phyloP scores from a whole-genome alignment of 2,888 invertebrate species.

The Furcula furcula region DNA sequence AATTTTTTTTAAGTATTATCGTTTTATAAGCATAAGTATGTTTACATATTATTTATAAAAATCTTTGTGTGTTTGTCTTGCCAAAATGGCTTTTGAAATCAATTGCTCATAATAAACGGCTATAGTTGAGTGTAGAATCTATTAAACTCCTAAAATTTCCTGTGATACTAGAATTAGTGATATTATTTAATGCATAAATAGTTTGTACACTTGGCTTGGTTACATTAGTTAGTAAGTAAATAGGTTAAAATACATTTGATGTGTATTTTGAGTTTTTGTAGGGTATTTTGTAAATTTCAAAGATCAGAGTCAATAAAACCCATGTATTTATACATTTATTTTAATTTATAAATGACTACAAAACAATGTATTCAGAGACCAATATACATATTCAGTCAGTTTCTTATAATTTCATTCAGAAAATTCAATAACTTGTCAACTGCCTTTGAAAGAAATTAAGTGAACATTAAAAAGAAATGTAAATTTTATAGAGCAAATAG shows the following conservation, averaged over 20 bases:
- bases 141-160: constrained; percentile 12
- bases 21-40: too few species aligned
- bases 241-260: constrained; percentile 1
- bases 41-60: not conserved
- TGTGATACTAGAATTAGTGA: constrained; percentile 31
- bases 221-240: not conserved
- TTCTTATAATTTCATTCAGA: not conserved
- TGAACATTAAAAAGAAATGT: too few species aligned
- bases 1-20: not conserved
- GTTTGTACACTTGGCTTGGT: not conserved
- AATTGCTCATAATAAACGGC: not conserved
- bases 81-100: not conserved
- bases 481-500: too few species aligned
- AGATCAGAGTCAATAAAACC: not conserved
- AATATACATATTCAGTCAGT: constrained; percentile 7
- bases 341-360: constrained; percentile 20
- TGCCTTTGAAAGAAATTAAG: not conserved
- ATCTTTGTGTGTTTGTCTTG: not conserved
- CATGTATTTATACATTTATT: constrained; percentile 7
- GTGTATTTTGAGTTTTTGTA: not conserved
- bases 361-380: constrained; percentile 12
- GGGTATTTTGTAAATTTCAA: not conserved
- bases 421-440: not conserved
- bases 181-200: not conserved
- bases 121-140: not conserved